Evolutionary conservation across 2,797 vertebrate genomes (phyloP), one percentile per base, ranked within the genome.

Genomic region (Anguilla anguilla): DNA sequence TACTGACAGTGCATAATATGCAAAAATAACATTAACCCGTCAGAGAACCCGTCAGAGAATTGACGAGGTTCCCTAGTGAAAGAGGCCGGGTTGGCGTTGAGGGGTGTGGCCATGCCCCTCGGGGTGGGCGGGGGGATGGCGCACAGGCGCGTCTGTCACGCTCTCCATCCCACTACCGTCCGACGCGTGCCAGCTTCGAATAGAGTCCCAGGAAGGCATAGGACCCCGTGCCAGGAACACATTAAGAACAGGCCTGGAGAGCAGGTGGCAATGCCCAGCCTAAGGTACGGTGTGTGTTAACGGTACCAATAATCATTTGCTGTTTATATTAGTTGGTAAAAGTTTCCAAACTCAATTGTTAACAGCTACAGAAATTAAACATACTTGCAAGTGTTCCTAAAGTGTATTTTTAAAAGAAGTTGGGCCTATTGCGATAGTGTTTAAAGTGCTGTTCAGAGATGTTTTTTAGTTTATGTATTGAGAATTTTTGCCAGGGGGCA

Each of bases 21-120:
- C 55, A 13, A 61, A 17, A 13, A 86, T 90, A 28, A 90, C 91
- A 91, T 61, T 61, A 61, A 57, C n/a, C n/a, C 0, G 49, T 51
- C 2, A 51, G 1, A 3, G 49, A 5, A 51, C 49, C 49, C 4
- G 49, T 69, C 88, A 25, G 61, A 67, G 61, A 22, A 67, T 7
- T 28, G 67, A 69, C 67, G 31, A 7, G 67, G 67, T 39, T 19
- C 31, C 39, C 35, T 39, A 39, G n/a, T 31, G 31, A 77, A 19
- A 39, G 49, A 83, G 81, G 22, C 55, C 11, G 49, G 51, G 25
- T 28, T 64, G 69, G 43, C n/a, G 4, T n/a, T 35, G 31, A 25
- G 55, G 86, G 25, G 31, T 28, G 19, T 43, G 49, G 28, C 67
- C 49, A 2, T 53, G 28, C 46, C 74, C 49, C 39, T 25, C 17